Percentiles rank a stretch among this genome's conserved stretches.
Conservation (phyloP, 2,888 invertebrate species). For the Chelonus formosanus region DNA sequence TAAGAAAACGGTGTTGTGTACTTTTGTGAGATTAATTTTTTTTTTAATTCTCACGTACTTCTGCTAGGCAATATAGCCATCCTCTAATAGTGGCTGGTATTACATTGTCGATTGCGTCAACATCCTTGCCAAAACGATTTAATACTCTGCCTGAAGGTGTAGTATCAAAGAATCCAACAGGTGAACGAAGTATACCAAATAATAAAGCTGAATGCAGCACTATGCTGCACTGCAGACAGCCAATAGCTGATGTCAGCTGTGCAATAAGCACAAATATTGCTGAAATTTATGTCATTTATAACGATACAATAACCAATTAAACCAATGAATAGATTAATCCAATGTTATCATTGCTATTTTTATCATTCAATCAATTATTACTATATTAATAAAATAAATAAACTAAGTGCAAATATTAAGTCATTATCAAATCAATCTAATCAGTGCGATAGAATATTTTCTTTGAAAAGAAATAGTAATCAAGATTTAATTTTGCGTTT, state of each 20-base stretch:
- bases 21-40: conserved; percentile 38
- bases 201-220: conserved; percentile 74
- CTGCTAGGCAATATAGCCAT: conserved; percentile 67
- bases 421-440: no score
- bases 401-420: not conserved
- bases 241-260: conserved; percentile 58
- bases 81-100: conserved; percentile 77
- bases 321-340: not conserved
- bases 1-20: conserved; percentile 2
- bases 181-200: conserved; percentile 73
- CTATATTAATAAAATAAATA: not conserved
- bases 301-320: conserved; percentile 19
- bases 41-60: conserved; percentile 55
- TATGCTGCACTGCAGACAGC: conserved; percentile 62
- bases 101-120: conserved; percentile 77
- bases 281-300: conserved; percentile 54
- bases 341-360: no score
- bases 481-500: no score
- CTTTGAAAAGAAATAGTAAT: no score
- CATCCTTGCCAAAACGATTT: conserved; percentile 81
- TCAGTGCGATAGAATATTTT: no score
- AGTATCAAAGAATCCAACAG: conserved; percentile 80
- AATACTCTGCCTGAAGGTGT: conserved; percentile 82
- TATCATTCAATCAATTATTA: no score
- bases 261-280: conserved; percentile 58